Evolutionary conservation across 2,113 vertebrate genomes (phyloP).

Genomic region (Eolophus roseicapilla): DNA sequence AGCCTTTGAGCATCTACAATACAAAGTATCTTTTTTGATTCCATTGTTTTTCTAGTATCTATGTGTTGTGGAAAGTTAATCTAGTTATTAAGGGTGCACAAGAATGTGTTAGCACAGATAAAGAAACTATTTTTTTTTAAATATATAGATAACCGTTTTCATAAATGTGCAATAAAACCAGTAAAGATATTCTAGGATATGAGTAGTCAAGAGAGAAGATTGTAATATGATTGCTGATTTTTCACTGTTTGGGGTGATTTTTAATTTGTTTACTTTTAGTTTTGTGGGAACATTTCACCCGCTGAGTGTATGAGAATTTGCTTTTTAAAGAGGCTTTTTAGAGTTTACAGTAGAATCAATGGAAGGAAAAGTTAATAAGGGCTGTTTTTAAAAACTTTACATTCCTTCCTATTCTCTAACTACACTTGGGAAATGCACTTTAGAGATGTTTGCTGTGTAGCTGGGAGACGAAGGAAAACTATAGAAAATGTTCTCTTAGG

Average conservation of each 20-base stretch:
- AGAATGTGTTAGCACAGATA: slow-evolving; percentile 67
- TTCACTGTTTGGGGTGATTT: slow-evolving; percentile 35
- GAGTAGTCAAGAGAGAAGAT: slow-evolving; percentile 52
- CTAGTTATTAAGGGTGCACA: slow-evolving; percentile 60
- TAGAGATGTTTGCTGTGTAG: slow-evolving; percentile 76
- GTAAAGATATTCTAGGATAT: slow-evolving; percentile 47
- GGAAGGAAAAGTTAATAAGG: slow-evolving; percentile 86
- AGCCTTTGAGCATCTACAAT: not conserved
- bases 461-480: slow-evolving; percentile 75
- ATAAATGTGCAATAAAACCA: slow-evolving; percentile 72
- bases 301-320: slow-evolving; percentile 77
- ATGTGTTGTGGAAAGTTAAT: slow-evolving; percentile 38
- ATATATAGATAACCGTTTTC: slow-evolving; percentile 67
- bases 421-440: slow-evolving; percentile 82
- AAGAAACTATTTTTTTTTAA: slow-evolving; percentile 58
- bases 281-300: slow-evolving; percentile 74
- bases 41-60: slow-evolving; percentile 41
- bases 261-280: slow-evolving; percentile 51
- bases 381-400: slow-evolving; percentile 84
- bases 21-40: slow-evolving; percentile 18
- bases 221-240: slow-evolving; percentile 63
- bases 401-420: slow-evolving; percentile 83
- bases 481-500: slow-evolving; percentile 78
- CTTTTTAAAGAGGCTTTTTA: slow-evolving; percentile 81
- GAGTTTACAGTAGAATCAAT: slow-evolving; percentile 81